A percentile compares a stretch with the other conserved stretches of the same genome.
Evolutionary conservation across 2,113 vertebrate genomes (phyloP).

Genomic region (Upupa epops): DNA sequence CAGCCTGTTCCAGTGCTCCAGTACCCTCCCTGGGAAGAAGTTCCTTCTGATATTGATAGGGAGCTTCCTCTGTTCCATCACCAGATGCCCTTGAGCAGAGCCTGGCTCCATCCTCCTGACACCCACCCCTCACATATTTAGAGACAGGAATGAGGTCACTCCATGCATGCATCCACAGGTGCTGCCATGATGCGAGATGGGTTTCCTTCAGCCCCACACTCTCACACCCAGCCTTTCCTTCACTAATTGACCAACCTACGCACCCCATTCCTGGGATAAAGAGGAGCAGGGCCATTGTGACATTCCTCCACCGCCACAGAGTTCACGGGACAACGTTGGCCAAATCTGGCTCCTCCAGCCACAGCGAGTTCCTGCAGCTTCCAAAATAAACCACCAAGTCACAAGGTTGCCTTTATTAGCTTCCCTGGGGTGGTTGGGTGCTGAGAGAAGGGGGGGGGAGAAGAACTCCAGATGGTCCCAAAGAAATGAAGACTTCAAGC

Average conservation of each 20-base stretch:
- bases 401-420: slow-evolving; percentile 44
- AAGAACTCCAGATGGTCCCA: background rate
- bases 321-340: background rate
- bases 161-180: background rate
- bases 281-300: background rate
- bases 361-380: background rate
- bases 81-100: no score
- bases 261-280: background rate
- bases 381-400: slow-evolving; percentile 48
- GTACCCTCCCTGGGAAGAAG: no score
- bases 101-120: no score
- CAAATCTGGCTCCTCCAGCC: background rate
- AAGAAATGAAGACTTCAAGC: slow-evolving; percentile 12
- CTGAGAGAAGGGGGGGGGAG: background rate
- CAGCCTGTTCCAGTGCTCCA: no score
- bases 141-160: no score
- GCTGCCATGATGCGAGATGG: background rate
- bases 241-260: background rate
- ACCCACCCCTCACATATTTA: no score
- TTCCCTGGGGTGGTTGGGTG: background rate
- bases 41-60: no score
- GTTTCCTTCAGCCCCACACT: background rate
- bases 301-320: background rate
- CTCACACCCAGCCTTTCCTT: background rate
- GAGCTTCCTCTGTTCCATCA: no score